Evolutionary conservation across 2,113 vertebrate species (phyloP), one percentile per base, ranked within the genome.

Genomic region (Sapayoa aenigma): DNA sequence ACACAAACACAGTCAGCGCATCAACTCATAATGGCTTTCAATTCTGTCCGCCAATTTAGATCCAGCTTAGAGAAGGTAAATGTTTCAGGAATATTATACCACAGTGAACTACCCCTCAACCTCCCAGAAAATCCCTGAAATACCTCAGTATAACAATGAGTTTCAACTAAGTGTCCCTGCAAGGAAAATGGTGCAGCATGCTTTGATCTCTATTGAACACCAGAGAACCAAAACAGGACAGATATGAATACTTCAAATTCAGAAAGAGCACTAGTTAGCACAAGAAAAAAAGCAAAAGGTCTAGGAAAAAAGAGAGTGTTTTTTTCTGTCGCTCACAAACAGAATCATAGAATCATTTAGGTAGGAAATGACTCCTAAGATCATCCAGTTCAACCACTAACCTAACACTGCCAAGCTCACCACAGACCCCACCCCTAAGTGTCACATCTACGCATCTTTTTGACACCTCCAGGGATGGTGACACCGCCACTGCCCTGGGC

Each of bases 91-190:
- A 24, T 12, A 7, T 33, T n/a, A 22, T 7, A 23, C 5, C n/a
- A 28, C 30, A 92, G 56, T 3, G 74, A 37, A 14, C 24, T 52
- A 4, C 14, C 5, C 8, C 3, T 46, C 33, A 46, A 2, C 19
- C 11, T 28, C 33, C n/a, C 9, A 23, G 35, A 67, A 91, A 75
- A 52, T 18, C 37, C 27, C 21, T 79, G 42, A 47, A 77, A 33
- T 5, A 79, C 1, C 12, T 41, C 6, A 66, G 9, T 15, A 9
- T 17, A 46, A n/a, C 35, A 69, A 21, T 6, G 20, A 79, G 6
- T 20, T 62, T 41, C 1, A 1, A 8, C 4, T 52, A 24, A 46
- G 9, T 1, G 1, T 4, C 7, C 10, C 52, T 2, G 1, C 12
- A 15, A 67, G 37, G 33, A 65, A 90, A 49, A 53, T 17, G 35